Evolutionary conservation across 2,888 invertebrate species (phyloP).

Genomic region (Dugesia japonica): DNA sequence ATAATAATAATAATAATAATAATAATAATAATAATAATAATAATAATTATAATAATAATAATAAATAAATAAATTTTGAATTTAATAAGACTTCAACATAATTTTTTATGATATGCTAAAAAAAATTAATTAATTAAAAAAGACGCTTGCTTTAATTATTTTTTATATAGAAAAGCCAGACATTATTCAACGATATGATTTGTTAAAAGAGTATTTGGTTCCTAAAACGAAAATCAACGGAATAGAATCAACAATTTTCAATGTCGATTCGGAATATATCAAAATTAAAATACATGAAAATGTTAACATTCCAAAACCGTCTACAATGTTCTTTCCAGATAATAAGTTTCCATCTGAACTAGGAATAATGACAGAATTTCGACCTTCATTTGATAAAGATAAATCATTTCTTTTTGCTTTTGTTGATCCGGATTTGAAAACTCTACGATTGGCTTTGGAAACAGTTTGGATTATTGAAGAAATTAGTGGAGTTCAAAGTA

Average conservation of each 20-base stretch:
- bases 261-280: neutral
- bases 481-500: neutral
- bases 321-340: neutral
- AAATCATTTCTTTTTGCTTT: neutral
- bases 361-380: neutral
- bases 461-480: neutral
- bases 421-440: conserved; percentile 6
- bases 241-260: neutral
- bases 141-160: too few species aligned
- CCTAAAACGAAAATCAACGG: neutral
- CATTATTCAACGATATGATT: neutral
- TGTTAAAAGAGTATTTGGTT: neutral
- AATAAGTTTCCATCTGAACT: neutral
- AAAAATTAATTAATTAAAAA: too few species aligned
- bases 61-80: too few species aligned
- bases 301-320: neutral
- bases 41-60: too few species aligned
- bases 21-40: too few species aligned
- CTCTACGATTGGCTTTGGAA: neutral
- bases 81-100: too few species aligned
- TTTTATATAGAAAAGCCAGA: neutral
- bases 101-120: too few species aligned
- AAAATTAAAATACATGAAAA: neutral
- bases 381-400: neutral
- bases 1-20: too few species aligned